phyloP scores from a whole-genome alignment of 2,888 invertebrate genomes.

The Anagyrus pseudococci region DNA sequence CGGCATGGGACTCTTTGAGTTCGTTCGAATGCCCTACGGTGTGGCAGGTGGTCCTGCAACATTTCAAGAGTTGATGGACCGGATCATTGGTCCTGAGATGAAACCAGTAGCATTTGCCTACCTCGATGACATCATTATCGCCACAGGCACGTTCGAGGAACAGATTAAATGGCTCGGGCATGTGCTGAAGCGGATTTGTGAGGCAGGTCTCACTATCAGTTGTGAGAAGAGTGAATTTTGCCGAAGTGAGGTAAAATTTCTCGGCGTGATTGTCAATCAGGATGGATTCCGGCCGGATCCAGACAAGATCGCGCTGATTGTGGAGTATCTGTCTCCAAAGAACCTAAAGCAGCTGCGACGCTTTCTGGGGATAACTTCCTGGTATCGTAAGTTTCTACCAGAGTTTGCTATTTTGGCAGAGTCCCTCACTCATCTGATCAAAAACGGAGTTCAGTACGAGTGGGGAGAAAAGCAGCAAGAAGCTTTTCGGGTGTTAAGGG shows the following conservation, averaged over 20 bases:
- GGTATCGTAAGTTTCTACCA: conserved; percentile 47
- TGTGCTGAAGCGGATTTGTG: conserved; percentile 19
- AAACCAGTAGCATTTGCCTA: conserved; percentile 35
- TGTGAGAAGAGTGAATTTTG: conserved; percentile 40
- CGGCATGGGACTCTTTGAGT: conserved; percentile 41
- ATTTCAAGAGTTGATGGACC: conserved; percentile 41
- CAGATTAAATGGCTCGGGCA: conserved; percentile 26
- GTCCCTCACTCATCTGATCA: conserved; percentile 32
- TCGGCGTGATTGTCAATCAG: conserved; percentile 47
- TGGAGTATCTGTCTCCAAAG: conserved; percentile 42
- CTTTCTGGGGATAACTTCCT: conserved; percentile 48
- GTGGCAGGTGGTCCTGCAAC: conserved; percentile 39
- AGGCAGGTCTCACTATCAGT: conserved; percentile 32
- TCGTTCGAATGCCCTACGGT: conserved; percentile 34
- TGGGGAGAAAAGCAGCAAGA: conserved; percentile 21
- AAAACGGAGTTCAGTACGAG: not conserved
- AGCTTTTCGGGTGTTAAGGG: conserved; percentile 22
- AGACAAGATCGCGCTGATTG: conserved; percentile 29
- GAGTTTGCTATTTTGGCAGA: conserved; percentile 40
- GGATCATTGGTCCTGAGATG: conserved; percentile 40
- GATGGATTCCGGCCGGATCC: conserved; percentile 42
- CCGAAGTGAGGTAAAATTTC: conserved; percentile 38
- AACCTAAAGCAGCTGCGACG: conserved; percentile 41
- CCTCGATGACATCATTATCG: conserved; percentile 40
- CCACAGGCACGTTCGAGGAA: conserved; percentile 37